These are phyloP conservation scores for Agrotis exclamationis DNA, from an alignment of 2,888 invertebrate species.

Conservation along the genomic window DNA sequence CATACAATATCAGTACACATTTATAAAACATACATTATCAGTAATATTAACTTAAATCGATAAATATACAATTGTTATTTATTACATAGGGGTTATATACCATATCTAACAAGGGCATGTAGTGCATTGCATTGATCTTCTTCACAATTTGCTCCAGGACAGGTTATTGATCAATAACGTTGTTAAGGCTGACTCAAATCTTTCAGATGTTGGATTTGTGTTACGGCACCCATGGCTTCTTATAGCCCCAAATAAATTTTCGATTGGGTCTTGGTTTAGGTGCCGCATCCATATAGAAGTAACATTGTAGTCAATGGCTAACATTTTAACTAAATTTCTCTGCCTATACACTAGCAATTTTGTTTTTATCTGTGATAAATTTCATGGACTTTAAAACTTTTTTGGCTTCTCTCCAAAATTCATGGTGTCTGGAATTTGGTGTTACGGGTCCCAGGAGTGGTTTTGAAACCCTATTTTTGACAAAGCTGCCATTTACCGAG, in stretches of 20 bases:
- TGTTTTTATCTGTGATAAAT: slow-evolving; percentile 1
- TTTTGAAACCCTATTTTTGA: slow-evolving; percentile 7
- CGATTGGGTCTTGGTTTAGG: slow-evolving; percentile 41
- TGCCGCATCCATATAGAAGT: slow-evolving; percentile 31
- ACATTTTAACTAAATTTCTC: not conserved
- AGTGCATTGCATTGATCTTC: slow-evolving; percentile 28
- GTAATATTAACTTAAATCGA: too few relatives aligned
- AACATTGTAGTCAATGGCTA: slow-evolving; percentile 13
- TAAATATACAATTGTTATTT: too few relatives aligned
- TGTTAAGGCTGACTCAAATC: slow-evolving; percentile 27
- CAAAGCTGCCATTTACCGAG: slow-evolving; percentile 3
- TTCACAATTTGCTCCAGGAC: slow-evolving; percentile 51
- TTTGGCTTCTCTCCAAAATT: slow-evolving; percentile 1
- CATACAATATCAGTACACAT: too few relatives aligned
- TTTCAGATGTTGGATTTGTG: slow-evolving; percentile 17
- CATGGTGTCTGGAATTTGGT: not conserved
- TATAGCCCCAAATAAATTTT: slow-evolving; percentile 42
- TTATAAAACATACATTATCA: too few relatives aligned
- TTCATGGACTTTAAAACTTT: slow-evolving; percentile 16
- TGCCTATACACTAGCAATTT: not conserved
- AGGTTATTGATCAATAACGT: slow-evolving; percentile 45
- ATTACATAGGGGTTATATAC: too few relatives aligned
- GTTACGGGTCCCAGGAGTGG: slow-evolving; percentile 12
- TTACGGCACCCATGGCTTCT: slow-evolving; percentile 30
- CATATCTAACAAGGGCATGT: too few relatives aligned